A percentile compares a stretch with the other conserved stretches of the same genome.
Conservation (phyloP, 2,113 vertebrate species). For the Murina feae region DNA sequence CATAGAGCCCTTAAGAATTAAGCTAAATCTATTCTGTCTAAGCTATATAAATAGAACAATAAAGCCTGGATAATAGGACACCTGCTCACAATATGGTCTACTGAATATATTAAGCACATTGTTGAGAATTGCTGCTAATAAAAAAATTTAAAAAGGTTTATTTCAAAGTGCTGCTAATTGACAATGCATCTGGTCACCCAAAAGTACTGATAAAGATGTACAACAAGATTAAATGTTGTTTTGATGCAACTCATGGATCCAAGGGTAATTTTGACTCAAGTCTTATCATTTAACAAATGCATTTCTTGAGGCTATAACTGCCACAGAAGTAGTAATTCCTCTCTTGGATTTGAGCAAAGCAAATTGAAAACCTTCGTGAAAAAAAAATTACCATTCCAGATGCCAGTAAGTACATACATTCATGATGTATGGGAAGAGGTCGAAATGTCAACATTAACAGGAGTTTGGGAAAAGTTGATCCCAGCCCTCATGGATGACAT, state of each 20-base stretch:
- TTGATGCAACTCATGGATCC: not conserved
- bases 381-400: not conserved
- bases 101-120: too few species aligned
- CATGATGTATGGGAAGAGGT: not conserved
- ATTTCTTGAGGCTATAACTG: too few species aligned
- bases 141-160: too few species aligned
- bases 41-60: too few species aligned
- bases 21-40: too few species aligned
- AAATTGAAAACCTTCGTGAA: not conserved
- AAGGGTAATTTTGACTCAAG: not conserved
- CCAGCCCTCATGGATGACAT: too few species aligned
- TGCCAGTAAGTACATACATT: not conserved
- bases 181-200: not conserved
- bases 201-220: not conserved
- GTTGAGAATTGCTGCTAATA: too few species aligned
- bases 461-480: not conserved
- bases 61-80: too few species aligned
- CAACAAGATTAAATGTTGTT: not conserved
- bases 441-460: not conserved
- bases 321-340: too few species aligned
- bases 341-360: too few species aligned
- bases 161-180: not conserved
- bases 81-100: too few species aligned
- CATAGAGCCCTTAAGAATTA: too few species aligned
- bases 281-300: not conserved